Evolutionary conservation across 2,797 vertebrate genomes (phyloP).

Genomic region (Chelonia mydas): DNA sequence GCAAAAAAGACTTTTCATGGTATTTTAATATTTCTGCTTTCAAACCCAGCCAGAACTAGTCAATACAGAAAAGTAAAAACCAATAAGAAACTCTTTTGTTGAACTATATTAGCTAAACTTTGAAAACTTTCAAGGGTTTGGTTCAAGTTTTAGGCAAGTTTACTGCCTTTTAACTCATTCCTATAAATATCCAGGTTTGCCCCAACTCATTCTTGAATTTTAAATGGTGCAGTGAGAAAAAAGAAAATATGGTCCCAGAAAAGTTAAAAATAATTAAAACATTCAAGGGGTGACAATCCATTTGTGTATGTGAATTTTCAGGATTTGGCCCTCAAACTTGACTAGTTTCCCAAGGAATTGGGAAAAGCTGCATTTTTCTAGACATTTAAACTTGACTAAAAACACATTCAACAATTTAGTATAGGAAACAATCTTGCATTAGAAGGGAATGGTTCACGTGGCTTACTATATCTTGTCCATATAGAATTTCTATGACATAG

Average conservation of each 20-base stretch:
- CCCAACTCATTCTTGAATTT: not conserved
- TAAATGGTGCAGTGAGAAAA: not conserved
- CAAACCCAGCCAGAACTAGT: not conserved
- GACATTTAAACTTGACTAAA: not conserved
- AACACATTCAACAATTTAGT: not conserved
- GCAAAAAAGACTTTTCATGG: no score
- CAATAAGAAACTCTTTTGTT: not conserved
- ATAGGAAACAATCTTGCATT: not conserved
- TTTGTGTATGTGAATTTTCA: not conserved
- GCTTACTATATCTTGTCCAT: not conserved
- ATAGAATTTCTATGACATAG: not conserved
- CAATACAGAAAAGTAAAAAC: not conserved
- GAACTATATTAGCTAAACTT: not conserved
- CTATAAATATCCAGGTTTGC: not conserved
- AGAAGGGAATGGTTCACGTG: not conserved
- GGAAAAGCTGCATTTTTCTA: not conserved
- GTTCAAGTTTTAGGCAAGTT: not conserved
- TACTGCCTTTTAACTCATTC: not conserved
- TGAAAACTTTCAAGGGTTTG: not conserved
- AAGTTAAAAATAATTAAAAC: not conserved
- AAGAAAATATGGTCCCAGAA: not conserved
- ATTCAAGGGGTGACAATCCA: not conserved
- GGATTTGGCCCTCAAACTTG: not conserved
- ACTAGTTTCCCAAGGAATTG: not conserved
- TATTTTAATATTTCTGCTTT: not conserved